Evolutionary conservation across 2,888 invertebrate genomes (phyloP), one percentile per base, ranked within the genome.

Genomic region (Drosophila percnosoma): DNA sequence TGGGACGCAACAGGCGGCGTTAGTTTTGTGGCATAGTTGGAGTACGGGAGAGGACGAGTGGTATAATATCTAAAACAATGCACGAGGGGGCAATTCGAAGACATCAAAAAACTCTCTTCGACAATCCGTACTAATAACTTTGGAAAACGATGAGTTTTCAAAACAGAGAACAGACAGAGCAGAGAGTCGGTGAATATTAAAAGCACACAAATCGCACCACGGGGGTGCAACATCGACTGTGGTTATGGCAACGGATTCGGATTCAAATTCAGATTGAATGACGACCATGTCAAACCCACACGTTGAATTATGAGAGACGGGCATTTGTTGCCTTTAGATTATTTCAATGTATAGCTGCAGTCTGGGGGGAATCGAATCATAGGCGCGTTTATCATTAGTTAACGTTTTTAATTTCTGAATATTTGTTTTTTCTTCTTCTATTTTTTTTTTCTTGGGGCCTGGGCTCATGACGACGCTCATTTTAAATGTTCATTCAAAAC

Each of bases 131-230:
- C 83, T 86, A 82, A 86, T 83, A 87, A 75, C 80, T 72, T 80
- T 76, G 73, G 82, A 87, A 87, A 88, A 88, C 86, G 87, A 87
- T 88, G 87, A 87, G 87, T 87, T 88, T 88, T 54, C 82, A 86
- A 87, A 85, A 85, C 75, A 73, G 69, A 75, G 73, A 68, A 74
- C 80, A 66, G 67, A 4, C 31, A 18, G 36, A 27, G 27, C 21
- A 29, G 87, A 49, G 67, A 73, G 80, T 73, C 87, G 85, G 87
- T 87, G 88, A 82, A 86, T 87, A 86, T 87, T 83, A 86, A 87
- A 86, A 85, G 86, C 87, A 85, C 86, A 87, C 88, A 81, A 82
- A 85, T 78, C 83, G 79, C 87, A 61, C 87, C 83, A 77, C 74
- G 85, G 85, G 83, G 83, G 80, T 82, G 77, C 80, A 77, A 74